Evolutionary conservation across 2,797 vertebrate species (phyloP).

Genomic region (Lycodopsis pacificus): DNA sequence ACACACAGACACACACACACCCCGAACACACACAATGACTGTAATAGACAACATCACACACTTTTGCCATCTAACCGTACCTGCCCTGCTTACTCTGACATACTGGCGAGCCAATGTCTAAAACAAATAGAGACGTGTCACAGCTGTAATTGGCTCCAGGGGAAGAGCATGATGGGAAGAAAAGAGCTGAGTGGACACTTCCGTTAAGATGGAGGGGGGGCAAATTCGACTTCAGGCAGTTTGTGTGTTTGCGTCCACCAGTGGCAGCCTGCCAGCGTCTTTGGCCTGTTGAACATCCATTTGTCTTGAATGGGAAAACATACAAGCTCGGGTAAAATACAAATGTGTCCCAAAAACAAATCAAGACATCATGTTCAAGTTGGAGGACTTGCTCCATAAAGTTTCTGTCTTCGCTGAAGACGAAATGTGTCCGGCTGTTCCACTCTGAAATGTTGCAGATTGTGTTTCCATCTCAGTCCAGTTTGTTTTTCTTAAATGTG

Average conservation of each 20-base stretch:
- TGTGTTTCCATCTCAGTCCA: conserved; percentile 13
- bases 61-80: background rate
- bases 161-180: conserved; percentile 57
- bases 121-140: conserved; percentile 49
- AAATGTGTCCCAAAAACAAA: conserved; percentile 31
- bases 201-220: conserved; percentile 54
- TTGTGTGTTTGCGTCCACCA: conserved; percentile 17
- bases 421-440: conserved; percentile 45
- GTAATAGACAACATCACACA: conserved; percentile 6
- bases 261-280: conserved; percentile 48
- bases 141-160: conserved; percentile 53
- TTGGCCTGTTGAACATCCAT: conserved; percentile 34
- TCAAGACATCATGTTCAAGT: conserved; percentile 43
- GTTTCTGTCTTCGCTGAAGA: conserved; percentile 12
- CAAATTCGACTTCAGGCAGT: conserved; percentile 32
- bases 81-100: conserved; percentile 18
- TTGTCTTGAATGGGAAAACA: conserved; percentile 38
- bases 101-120: background rate
- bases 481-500: conserved; percentile 7
- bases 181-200: conserved; percentile 71
- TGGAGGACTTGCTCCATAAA: conserved; percentile 24
- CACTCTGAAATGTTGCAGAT: conserved; percentile 20
- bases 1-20: background rate
- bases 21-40: background rate
- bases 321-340: conserved; percentile 16